Conservation (phyloP, 1,140 invertebrate genomes). For the Ectropis grisescens region DNA sequence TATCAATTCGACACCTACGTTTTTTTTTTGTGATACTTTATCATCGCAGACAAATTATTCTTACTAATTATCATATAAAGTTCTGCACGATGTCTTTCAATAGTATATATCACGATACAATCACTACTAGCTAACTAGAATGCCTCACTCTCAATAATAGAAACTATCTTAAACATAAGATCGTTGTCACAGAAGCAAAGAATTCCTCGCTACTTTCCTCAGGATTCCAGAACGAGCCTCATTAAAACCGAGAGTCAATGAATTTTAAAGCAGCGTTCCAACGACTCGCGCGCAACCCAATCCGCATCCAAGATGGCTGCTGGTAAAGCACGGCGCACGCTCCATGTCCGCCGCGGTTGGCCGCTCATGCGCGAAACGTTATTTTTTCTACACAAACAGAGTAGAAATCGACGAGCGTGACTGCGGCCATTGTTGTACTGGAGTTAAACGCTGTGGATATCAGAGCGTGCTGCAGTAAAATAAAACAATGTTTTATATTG, state of each 20-base stretch:
- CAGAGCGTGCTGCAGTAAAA: constrained; percentile 61
- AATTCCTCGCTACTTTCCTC: no score
- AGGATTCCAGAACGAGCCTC: neutral
- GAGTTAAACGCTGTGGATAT: constrained; percentile 53
- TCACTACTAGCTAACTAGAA: no score
- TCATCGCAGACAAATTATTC: no score
- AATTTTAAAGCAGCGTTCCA: constrained; percentile 18
- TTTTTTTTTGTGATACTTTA: no score
- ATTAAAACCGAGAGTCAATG: constrained; percentile 7
- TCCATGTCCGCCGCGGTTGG: constrained; percentile 53
- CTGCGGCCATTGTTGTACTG: constrained; percentile 56
- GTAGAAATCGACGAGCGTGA: constrained; percentile 66
- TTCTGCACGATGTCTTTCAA: no score
- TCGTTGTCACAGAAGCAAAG: no score
- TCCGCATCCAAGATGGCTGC: constrained; percentile 55
- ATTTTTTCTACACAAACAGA: constrained; percentile 64
- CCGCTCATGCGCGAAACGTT: constrained; percentile 44
- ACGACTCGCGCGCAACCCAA: constrained; percentile 46
- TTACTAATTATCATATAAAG: no score
- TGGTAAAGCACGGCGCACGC: constrained; percentile 58
- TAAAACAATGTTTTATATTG: constrained; percentile 19
- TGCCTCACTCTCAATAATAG: no score
- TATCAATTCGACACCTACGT: no score
- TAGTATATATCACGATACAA: no score
- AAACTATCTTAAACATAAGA: no score